Percentiles rank a stretch among this genome's conserved stretches.
phyloP scores from a whole-genome alignment of 2,888 invertebrate species.

The Seira musarum region DNA sequence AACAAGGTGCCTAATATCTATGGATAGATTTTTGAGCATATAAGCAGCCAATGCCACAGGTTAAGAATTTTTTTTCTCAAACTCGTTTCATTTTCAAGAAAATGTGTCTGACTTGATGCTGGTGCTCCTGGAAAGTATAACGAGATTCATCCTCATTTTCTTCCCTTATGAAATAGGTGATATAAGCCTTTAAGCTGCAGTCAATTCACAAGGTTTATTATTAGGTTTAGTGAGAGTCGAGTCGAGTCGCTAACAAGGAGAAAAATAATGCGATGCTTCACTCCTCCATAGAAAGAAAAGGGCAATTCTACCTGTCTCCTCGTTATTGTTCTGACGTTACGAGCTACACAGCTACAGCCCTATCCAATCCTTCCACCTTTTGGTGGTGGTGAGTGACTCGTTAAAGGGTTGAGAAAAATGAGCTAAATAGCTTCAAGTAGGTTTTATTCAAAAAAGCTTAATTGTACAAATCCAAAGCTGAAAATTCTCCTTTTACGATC shows the following conservation, averaged over 20 bases:
- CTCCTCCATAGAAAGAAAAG: constrained; percentile 10
- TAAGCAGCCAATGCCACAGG: constrained; percentile 39
- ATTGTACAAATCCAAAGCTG: too few species aligned
- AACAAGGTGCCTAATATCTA: constrained; percentile 43
- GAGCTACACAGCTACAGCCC: too few species aligned
- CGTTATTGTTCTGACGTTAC: too few species aligned
- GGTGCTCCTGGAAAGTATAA: too few species aligned
- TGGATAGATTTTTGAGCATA: constrained; percentile 27
- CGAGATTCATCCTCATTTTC: too few species aligned
- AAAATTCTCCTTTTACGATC: too few species aligned
- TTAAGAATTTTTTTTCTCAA: background rate
- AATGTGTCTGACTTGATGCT: too few species aligned
- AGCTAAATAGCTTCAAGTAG: constrained; percentile 38
- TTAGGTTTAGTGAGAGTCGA: constrained; percentile 37
- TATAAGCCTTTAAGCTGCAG: constrained; percentile 32
- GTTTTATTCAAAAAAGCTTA: too few species aligned
- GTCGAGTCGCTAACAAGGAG: constrained; percentile 57
- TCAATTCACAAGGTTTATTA: constrained; percentile 12
- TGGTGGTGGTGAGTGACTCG: too few species aligned
- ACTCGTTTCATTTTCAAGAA: too few species aligned
- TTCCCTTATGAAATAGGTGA: background rate
- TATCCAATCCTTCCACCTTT: too few species aligned
- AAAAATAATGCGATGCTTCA: constrained; percentile 47
- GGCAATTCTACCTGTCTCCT: constrained; percentile 47
- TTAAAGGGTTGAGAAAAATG: constrained; percentile 44